A percentile compares a stretch with the other conserved stretches of the same genome.
Evolutionary conservation across 2,888 invertebrate genomes (phyloP).

Genomic region (Iphiclides podalirius): DNA sequence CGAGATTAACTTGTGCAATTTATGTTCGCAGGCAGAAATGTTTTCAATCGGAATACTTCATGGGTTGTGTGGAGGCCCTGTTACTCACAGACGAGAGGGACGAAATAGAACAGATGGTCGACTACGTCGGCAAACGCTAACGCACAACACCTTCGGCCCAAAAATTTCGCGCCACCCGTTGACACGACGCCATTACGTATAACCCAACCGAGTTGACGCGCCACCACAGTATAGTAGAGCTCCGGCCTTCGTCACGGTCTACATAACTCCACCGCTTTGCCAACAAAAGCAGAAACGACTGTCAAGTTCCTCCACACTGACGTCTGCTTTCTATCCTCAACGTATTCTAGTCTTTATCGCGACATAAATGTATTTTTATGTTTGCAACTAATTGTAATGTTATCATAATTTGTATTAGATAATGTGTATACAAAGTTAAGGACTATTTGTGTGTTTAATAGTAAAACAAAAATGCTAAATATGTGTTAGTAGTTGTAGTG

Average conservation of each 20-base stretch:
- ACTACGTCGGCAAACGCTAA: conserved; percentile 85
- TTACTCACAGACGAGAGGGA: conserved; percentile 88
- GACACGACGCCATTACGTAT: conserved; percentile 50
- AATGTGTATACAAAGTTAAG: conserved; percentile 55
- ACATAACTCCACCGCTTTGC: conserved; percentile 55
- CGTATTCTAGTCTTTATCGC: conserved; percentile 77
- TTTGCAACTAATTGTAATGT: conserved; percentile 73
- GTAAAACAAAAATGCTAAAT: conserved; percentile 36
- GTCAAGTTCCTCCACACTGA: conserved; percentile 63
- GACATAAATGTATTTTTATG: conserved; percentile 67
- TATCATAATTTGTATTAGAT: conserved; percentile 59
- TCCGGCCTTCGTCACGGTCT: conserved; percentile 43
- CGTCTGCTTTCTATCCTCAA: conserved; percentile 79
- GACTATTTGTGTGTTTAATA: conserved; percentile 61
- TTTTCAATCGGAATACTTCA: conserved; percentile 89
- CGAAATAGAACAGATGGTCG: conserved; percentile 88
- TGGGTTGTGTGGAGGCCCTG: conserved; percentile 89
- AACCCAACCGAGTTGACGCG: conserved; percentile 44
- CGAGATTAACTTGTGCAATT: too few species aligned
- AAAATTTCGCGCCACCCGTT: conserved; percentile 52
- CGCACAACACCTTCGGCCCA: too few species aligned
- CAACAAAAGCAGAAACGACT: conserved; percentile 58
- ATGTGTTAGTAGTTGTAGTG: conserved; percentile 69
- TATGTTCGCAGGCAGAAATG: conserved; percentile 84
- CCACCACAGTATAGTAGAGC: conserved; percentile 40